A percentile compares a stretch with the other conserved stretches of the same genome.
Evolutionary conservation across 37 sponge, comb jelly and placozoan species (phyloP).

Genomic region (Chondrosia reniformis): DNA sequence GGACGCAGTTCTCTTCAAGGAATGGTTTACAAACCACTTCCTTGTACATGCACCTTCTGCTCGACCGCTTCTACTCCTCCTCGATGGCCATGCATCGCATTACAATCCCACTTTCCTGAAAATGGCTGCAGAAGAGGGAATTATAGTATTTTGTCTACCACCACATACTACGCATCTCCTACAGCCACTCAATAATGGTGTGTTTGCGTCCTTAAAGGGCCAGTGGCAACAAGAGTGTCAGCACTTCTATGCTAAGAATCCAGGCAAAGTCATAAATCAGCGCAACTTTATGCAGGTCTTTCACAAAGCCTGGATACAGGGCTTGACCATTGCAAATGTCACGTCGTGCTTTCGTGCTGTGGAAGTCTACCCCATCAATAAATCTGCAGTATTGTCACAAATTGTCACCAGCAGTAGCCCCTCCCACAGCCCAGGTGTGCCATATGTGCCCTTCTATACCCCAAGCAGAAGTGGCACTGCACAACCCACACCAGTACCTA

Average conservation of each 20-base stretch:
- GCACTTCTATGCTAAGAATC: background rate
- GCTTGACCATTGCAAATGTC: slow-evolving; percentile 34
- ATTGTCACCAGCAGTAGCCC: background rate
- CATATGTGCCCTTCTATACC: background rate
- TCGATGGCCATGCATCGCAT: slow-evolving; percentile 53
- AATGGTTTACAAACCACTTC: slow-evolving; percentile 49
- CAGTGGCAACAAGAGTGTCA: slow-evolving; percentile 37
- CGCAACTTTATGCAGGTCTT: slow-evolving; percentile 28
- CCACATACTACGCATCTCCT: slow-evolving; percentile 48
- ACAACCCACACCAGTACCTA: background rate
- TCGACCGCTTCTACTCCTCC: slow-evolving; percentile 32
- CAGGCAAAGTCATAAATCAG: slow-evolving; percentile 31
- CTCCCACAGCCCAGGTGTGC: background rate
- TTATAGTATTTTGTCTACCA: slow-evolving; percentile 31
- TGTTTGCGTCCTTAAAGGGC: slow-evolving; percentile 29
- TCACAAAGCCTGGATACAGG: slow-evolving; percentile 26
- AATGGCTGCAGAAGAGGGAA: slow-evolving; percentile 19
- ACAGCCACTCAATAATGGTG: slow-evolving; percentile 48
- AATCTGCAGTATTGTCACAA: background rate
- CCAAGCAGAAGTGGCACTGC: too few species aligned
- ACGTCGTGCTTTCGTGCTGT: slow-evolving; percentile 33
- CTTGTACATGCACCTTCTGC: slow-evolving; percentile 30
- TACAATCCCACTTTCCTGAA: slow-evolving; percentile 11
- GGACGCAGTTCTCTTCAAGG: slow-evolving; percentile 19
- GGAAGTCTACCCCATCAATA: slow-evolving; percentile 31